phyloP scores from a whole-genome alignment of 2,888 invertebrate genomes.

The Axea sp. region DNA sequence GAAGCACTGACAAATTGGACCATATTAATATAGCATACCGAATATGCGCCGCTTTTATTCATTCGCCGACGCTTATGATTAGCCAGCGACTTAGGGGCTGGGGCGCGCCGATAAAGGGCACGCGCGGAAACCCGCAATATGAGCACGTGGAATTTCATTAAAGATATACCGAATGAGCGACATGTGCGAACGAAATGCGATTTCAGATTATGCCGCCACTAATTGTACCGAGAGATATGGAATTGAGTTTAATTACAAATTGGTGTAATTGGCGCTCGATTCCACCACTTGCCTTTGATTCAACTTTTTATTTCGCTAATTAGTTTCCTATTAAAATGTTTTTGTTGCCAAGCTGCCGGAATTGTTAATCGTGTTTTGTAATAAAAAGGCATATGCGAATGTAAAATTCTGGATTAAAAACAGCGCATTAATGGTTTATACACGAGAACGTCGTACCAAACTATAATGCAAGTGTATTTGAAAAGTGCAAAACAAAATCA shows the following conservation, averaged over 20 bases:
- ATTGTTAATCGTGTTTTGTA: too few species aligned
- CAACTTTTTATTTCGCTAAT: background rate
- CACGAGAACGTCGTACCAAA: too few species aligned
- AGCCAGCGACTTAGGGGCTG: slow-evolving; percentile 29
- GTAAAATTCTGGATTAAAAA: too few species aligned
- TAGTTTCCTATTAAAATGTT: too few species aligned
- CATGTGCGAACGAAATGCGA: slow-evolving; percentile 20
- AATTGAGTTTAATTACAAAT: slow-evolving; percentile 4
- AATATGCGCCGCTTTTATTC: slow-evolving; percentile 26
- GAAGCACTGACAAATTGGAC: slow-evolving; percentile 56
- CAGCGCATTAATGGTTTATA: too few species aligned
- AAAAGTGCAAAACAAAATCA: too few species aligned
- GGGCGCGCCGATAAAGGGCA: slow-evolving; percentile 30
- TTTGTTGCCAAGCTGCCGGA: too few species aligned
- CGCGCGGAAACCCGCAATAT: slow-evolving; percentile 19
- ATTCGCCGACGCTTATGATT: slow-evolving; percentile 33
- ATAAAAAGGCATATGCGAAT: too few species aligned
- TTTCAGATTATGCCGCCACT: slow-evolving; percentile 5
- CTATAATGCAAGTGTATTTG: too few species aligned
- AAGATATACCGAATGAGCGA: slow-evolving; percentile 27
- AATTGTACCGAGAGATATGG: slow-evolving; percentile 4
- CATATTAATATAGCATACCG: slow-evolving; percentile 48
- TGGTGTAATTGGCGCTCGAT: slow-evolving; percentile 8
- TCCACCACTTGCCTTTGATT: background rate
- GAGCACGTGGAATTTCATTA: slow-evolving; percentile 32